phyloP scores from a whole-genome alignment of 2,113 vertebrate genomes.

The Monarcha castaneiventris region DNA sequence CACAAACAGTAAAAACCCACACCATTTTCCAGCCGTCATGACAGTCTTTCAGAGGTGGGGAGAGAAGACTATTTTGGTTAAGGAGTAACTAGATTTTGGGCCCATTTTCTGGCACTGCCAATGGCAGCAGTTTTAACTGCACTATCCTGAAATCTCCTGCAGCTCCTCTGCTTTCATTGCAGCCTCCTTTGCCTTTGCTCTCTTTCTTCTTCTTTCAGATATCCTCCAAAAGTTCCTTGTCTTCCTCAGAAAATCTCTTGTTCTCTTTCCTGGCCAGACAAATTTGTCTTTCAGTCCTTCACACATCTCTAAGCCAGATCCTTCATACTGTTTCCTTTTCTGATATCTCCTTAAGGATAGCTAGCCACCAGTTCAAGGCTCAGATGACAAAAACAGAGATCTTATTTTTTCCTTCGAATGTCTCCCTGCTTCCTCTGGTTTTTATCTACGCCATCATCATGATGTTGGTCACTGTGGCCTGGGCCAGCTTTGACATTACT shows the following conservation, averaged over 20 bases:
- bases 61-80: background rate
- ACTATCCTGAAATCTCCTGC: background rate
- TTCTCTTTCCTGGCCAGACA: background rate
- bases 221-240: background rate
- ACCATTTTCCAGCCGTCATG: background rate
- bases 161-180: background rate
- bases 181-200: background rate
- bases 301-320: background rate
- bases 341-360: background rate
- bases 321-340: background rate
- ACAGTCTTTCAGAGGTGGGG: background rate
- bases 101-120: background rate
- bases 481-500: background rate
- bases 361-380: background rate
- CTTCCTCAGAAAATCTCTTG: background rate
- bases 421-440: background rate
- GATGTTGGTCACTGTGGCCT: background rate
- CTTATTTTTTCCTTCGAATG: background rate
- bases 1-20: background rate
- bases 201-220: background rate
- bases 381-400: background rate
- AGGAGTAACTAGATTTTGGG: background rate
- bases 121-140: background rate
- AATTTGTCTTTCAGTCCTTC: background rate
- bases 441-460: background rate